These are phyloP conservation scores for Myocastor coypus DNA, from an alignment of 2,113 vertebrate genomes.

Conservation along the genomic window DNA sequence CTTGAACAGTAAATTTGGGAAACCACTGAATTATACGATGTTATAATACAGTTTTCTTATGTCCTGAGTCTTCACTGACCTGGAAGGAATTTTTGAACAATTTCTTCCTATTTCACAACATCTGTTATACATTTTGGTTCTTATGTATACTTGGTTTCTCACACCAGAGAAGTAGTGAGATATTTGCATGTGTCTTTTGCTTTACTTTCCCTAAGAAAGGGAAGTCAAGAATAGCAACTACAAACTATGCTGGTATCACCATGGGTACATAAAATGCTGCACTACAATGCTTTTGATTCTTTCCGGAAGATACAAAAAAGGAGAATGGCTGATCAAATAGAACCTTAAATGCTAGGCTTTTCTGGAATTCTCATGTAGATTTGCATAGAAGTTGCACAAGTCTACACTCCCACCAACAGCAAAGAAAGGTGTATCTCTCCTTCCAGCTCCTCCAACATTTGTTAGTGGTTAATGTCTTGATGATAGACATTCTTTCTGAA, in stretches of 20 bases:
- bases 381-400: not conserved
- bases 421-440: not conserved
- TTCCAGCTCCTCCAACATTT: not conserved
- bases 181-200: too few relatives aligned
- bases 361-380: not conserved
- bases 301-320: not conserved
- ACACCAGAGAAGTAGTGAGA: too few relatives aligned
- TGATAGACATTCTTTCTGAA: not conserved
- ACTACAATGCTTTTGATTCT: not conserved
- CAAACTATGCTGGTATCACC: not conserved
- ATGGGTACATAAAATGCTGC: not conserved
- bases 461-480: not conserved
- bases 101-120: not conserved
- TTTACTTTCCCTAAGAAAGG: too few relatives aligned
- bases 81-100: not conserved
- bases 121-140: not conserved
- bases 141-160: not conserved
- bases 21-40: too few relatives aligned
- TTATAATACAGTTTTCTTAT: too few relatives aligned
- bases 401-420: not conserved
- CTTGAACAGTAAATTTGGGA: too few relatives aligned
- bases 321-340: not conserved
- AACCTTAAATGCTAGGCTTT: not conserved
- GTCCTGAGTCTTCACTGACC: too few relatives aligned
- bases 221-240: too few relatives aligned